A percentile compares a stretch with the other conserved stretches of the same genome.
Evolutionary conservation across 2,888 invertebrate species (phyloP).

Genomic region (Heliconius ethilla): DNA sequence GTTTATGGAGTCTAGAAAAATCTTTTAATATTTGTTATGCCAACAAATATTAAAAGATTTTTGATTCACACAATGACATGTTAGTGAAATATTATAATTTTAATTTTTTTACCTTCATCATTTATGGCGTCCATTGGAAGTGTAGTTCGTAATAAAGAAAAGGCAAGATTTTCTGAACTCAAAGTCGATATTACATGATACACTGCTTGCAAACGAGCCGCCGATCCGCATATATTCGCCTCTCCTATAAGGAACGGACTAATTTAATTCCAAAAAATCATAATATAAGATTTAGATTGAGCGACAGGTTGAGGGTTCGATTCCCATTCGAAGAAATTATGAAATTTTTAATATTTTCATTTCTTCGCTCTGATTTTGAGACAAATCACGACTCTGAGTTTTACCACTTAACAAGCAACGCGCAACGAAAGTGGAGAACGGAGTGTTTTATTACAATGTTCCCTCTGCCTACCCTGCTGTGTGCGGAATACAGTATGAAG

Average conservation of each 20-base stretch:
- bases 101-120: conserved; percentile 69
- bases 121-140: conserved; percentile 73
- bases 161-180: conserved; percentile 45
- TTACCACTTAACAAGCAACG: too few relatives aligned
- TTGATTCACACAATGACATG: background rate
- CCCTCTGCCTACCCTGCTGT: too few relatives aligned
- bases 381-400: too few relatives aligned
- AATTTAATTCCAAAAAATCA: background rate
- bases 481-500: background rate
- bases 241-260: conserved; percentile 67
- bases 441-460: too few relatives aligned
- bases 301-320: too few relatives aligned
- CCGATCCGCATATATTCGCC: conserved; percentile 83
- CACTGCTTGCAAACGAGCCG: conserved; percentile 83
- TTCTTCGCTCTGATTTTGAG: too few relatives aligned
- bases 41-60: background rate
- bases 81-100: background rate
- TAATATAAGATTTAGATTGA: background rate
- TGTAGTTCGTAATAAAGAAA: conserved; percentile 64
- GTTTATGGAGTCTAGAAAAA: background rate
- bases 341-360: too few relatives aligned
- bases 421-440: too few relatives aligned
- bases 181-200: conserved; percentile 67
- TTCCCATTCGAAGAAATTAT: too few relatives aligned
- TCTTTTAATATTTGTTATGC: background rate